Conservation (phyloP, 92 coral and sea anemone genomes). For the Epizoanthus fatuus region DNA sequence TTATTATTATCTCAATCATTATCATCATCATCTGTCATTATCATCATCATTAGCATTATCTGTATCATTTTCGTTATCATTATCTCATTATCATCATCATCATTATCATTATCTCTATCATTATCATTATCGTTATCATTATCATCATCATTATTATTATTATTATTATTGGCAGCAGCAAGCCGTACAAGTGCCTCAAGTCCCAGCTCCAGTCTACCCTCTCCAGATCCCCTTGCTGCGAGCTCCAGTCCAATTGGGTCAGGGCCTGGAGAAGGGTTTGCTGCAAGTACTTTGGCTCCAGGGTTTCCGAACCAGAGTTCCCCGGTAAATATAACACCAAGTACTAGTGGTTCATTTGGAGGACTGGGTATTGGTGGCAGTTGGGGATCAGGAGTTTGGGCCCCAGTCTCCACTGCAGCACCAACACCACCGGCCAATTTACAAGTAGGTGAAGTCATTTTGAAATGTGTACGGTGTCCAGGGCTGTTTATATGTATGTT, state of each 20-base stretch:
- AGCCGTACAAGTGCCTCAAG: slow-evolving; percentile 42
- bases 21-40: background rate
- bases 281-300: slow-evolving; percentile 61
- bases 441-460: slow-evolving; percentile 8
- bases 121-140: background rate
- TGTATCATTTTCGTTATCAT: too few relatives aligned
- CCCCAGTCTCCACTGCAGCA: slow-evolving; percentile 74
- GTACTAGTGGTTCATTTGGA: slow-evolving; percentile 81
- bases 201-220: slow-evolving; percentile 43
- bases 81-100: background rate
- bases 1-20: background rate
- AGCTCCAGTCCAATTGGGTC: slow-evolving; percentile 34
- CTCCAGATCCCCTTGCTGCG: slow-evolving; percentile 49
- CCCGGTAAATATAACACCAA: slow-evolving; percentile 55
- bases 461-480: background rate
- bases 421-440: slow-evolving; percentile 40
- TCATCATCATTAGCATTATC: background rate
- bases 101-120: background rate
- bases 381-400: slow-evolving; percentile 96
- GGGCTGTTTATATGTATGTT: background rate
- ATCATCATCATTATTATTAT: too few relatives aligned
- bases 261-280: slow-evolving; percentile 65
- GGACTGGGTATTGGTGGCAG: slow-evolving; percentile 91
- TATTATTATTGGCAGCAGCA: background rate
- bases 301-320: slow-evolving; percentile 64